Evolutionary conservation across 2,797 vertebrate genomes (phyloP).

Genomic region (Artibeus lituratus): DNA sequence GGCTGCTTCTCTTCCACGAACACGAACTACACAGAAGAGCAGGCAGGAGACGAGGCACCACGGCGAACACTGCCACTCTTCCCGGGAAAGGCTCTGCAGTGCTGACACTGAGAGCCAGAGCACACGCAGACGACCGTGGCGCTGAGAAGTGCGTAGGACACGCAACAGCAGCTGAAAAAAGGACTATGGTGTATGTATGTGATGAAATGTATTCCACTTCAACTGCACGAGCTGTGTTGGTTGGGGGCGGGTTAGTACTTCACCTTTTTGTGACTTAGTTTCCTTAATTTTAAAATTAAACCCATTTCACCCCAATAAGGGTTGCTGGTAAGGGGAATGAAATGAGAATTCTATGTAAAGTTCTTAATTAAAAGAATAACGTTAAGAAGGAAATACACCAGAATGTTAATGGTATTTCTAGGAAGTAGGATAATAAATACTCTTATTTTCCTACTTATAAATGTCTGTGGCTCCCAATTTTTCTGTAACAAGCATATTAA

Average conservation of each 20-base stretch:
- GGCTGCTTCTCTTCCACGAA: not conserved
- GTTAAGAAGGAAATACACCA: not conserved
- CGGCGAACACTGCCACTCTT: not conserved
- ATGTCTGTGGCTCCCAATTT: not conserved
- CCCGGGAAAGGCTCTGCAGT: not conserved
- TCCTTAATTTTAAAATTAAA: conserved; percentile 40
- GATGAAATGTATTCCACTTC: not conserved
- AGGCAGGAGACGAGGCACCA: not conserved
- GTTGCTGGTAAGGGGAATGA: not conserved
- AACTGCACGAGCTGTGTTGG: not conserved
- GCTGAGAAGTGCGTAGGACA: not conserved
- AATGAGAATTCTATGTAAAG: not conserved
- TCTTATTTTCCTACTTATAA: conserved; percentile 18
- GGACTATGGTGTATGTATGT: not conserved
- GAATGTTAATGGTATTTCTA: not conserved
- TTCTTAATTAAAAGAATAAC: not conserved
- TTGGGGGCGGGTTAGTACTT: not conserved
- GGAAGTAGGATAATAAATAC: not conserved
- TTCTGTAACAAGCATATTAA: not conserved
- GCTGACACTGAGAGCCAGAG: not conserved
- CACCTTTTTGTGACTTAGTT: not conserved
- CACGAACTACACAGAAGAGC: not conserved
- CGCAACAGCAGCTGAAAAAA: not conserved
- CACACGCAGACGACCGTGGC: rapidly evolving
- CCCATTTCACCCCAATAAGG: not conserved